phyloP scores from a whole-genome alignment of 64 coral and sea anemone genomes.

The Anthopleura sola region DNA sequence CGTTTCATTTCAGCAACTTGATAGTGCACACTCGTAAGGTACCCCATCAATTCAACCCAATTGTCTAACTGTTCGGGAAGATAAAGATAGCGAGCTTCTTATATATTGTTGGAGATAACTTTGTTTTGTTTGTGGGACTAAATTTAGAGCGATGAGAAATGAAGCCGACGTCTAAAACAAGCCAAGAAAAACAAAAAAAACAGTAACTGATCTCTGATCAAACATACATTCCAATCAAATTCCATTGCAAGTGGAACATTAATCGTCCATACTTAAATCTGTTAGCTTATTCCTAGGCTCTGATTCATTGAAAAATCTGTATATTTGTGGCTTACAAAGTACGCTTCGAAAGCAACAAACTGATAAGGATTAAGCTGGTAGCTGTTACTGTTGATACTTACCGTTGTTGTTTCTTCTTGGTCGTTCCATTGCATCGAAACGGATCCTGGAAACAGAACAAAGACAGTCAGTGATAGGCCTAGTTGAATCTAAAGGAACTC shows the following conservation, averaged over 20 bases:
- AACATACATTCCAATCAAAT: constrained; percentile 12
- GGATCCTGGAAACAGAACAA: not conserved
- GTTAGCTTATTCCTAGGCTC: not conserved
- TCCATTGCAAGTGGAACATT: not conserved
- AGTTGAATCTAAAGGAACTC: not conserved
- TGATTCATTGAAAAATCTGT: not conserved
- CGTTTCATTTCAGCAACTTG: constrained; percentile 9
- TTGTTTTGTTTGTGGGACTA: not conserved
- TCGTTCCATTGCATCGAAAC: constrained; percentile 5
- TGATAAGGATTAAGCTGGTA: not conserved
- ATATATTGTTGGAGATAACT: not conserved
- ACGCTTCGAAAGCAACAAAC: not conserved
- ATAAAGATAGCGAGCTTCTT: not conserved
- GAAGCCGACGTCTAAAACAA: not conserved
- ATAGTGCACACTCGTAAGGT: not conserved
- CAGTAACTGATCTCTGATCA: not conserved
- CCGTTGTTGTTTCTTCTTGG: constrained; percentile 1
- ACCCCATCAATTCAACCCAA: not conserved
- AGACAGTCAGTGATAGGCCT: not conserved
- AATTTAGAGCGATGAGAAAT: not conserved
- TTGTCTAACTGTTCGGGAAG: not conserved
- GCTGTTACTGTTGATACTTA: not conserved
- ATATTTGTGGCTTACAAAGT: not conserved
- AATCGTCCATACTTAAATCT: not conserved
- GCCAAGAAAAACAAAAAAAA: constrained; percentile 3